These are phyloP conservation scores for Gymnobelideus leadbeateri DNA, from an alignment of 2,113 vertebrate species.

Conservation along the genomic window DNA sequence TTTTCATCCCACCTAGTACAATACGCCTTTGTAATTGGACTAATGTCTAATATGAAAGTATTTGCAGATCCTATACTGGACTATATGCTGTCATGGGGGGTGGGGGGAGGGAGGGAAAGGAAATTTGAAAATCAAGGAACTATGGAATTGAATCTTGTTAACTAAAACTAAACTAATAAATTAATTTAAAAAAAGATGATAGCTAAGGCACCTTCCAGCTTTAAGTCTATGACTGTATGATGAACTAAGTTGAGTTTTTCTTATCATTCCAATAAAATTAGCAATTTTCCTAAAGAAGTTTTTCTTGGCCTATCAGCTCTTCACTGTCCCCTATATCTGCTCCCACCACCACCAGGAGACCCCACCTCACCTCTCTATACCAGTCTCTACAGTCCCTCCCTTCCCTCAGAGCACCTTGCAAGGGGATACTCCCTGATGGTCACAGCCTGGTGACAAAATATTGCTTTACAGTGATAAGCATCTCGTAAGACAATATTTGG, in stretches of 20 bases:
- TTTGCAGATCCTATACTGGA: too few species aligned
- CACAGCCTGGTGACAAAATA: slow-evolving; percentile 67
- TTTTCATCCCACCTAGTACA: too few species aligned
- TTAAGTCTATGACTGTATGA: not conserved
- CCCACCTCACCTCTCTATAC: not conserved
- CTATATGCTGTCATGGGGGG: too few species aligned
- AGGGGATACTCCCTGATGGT: slow-evolving; percentile 67
- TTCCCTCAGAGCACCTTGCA: slow-evolving; percentile 56
- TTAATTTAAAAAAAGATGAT: too few species aligned
- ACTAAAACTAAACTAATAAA: too few species aligned
- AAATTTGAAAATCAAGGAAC: too few species aligned
- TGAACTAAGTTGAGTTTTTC: not conserved
- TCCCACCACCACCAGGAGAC: not conserved
- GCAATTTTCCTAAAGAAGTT: not conserved
- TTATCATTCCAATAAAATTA: not conserved
- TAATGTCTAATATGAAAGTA: too few species aligned
- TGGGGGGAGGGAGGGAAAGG: too few species aligned
- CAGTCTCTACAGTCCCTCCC: slow-evolving; percentile 47
- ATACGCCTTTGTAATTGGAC: too few species aligned
- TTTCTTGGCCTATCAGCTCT: not conserved
- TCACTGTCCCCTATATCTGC: not conserved
- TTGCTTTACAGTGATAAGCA: slow-evolving; percentile 77
- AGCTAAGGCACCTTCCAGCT: not conserved
- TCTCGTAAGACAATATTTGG: slow-evolving; percentile 75
- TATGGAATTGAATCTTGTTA: too few species aligned